phyloP scores from a whole-genome alignment of 2,797 vertebrate species.

The Dryobates pubescens region DNA sequence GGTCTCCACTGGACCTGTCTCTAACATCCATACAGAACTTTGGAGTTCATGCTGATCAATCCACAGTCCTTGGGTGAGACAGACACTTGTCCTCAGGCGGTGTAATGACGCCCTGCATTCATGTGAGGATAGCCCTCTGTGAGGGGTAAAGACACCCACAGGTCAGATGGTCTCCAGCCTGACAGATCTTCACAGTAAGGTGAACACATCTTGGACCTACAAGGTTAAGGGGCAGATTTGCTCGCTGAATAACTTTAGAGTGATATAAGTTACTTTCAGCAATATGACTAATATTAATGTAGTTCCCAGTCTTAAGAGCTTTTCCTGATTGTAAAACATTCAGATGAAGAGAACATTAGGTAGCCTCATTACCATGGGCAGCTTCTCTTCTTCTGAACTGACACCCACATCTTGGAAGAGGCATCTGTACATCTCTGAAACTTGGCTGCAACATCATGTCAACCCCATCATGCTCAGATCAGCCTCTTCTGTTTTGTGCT shows the following conservation, averaged over 20 bases:
- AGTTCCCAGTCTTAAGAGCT: neutral
- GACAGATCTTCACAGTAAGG: neutral
- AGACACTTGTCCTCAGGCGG: neutral
- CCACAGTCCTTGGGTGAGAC: accelerated
- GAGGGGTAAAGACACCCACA: neutral
- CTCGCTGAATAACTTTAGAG: neutral
- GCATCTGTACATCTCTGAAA: neutral
- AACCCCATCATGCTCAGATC: neutral
- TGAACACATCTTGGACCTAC: neutral
- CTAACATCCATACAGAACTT: neutral
- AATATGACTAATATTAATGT: neutral
- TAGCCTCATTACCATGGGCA: neutral
- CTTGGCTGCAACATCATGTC: neutral
- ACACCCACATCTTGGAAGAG: neutral
- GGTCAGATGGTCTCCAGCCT: neutral
- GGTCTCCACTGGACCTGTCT: neutral
- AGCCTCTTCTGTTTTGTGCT: neutral
- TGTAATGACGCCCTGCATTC: neutral
- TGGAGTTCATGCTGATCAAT: neutral
- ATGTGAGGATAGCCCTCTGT: accelerated
- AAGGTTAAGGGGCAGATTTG: neutral
- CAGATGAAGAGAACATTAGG: neutral
- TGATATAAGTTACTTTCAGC: neutral
- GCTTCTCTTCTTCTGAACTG: neutral
- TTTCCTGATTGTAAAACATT: neutral